Conservation (phyloP, 1,140 invertebrate genomes). For the Pomacea maculata region DNA sequence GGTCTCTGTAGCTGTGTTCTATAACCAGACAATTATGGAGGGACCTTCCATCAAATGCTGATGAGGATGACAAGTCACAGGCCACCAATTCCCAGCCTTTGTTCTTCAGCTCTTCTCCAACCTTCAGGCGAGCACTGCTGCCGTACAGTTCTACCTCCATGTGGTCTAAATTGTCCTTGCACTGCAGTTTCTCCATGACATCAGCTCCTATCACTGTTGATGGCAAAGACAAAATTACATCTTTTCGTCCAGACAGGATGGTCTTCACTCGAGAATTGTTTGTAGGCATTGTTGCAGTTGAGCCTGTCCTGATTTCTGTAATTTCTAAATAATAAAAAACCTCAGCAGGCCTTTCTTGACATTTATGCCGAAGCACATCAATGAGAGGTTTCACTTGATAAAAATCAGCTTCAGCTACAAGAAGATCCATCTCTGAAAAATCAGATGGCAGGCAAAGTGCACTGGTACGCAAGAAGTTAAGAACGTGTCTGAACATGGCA, state of each 20-base stretch:
- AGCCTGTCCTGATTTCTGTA: constrained; percentile 56
- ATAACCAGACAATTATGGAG: constrained; percentile 46
- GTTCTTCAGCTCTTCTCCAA: constrained; percentile 78
- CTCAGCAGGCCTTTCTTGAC: background rate
- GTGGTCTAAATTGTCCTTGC: constrained; percentile 45
- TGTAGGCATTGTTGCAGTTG: constrained; percentile 60
- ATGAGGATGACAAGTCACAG: constrained; percentile 62
- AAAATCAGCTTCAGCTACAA: constrained; percentile 89
- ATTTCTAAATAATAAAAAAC: constrained; percentile 47
- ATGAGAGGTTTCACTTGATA: constrained; percentile 82
- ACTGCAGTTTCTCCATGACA: constrained; percentile 46
- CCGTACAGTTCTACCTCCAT: constrained; percentile 55
- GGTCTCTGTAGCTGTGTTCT: constrained; percentile 56
- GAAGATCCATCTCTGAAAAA: constrained; percentile 86
- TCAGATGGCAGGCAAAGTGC: constrained; percentile 85
- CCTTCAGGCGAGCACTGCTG: constrained; percentile 43
- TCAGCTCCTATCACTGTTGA: constrained; percentile 46
- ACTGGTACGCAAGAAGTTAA: constrained; percentile 59
- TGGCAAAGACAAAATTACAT: constrained; percentile 49
- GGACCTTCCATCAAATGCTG: constrained; percentile 47
- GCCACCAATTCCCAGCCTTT: constrained; percentile 79
- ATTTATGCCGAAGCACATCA: constrained; percentile 69
- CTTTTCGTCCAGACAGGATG: constrained; percentile 51
- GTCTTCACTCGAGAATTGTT: constrained; percentile 60
- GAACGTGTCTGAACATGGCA: constrained; percentile 53